Evolutionary conservation across 1,140 invertebrate species (phyloP), one percentile per base, ranked within the genome.

Genomic region (Plutomurus gul): DNA sequence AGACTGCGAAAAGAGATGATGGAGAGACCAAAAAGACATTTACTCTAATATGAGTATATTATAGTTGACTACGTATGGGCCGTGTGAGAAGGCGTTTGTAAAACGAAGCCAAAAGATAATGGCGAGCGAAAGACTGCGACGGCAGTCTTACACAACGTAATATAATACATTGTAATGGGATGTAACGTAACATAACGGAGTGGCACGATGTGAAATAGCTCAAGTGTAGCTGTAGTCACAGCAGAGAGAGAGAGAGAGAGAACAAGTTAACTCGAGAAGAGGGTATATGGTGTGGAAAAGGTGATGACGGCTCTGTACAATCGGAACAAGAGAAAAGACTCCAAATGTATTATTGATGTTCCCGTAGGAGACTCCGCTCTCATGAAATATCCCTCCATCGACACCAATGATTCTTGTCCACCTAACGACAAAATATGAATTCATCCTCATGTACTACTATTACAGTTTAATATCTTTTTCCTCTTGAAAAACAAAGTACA

Each of bases 231-330:
- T n/a, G n/a, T n/a, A n/a, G n/a, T n/a, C n/a, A n/a, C n/a, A n/a
- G n/a, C n/a, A n/a, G n/a, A n/a, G n/a, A n/a, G n/a, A n/a, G n/a
- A n/a, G n/a, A n/a, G 36, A 30, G 8, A 60, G 16, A n/a, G 16
- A n/a, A 30, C 7, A 6, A 36, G 51, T 65, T 13, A 36, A 10
- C 6, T 33, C 16, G 36, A 6, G 56, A 25, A 33, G 56, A 72
- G 18, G 70, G 70, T 20, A 39, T 75, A 75, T 75, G 73, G 47
- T 49, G 22, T 75, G 73, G 73, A 75, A 75, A 47, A 75, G 73
- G 73, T 75, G 73, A 75, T 75, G 73, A 75, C 49, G 73, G 18
- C 37, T 73, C 37, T 73, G 33, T 40, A 43, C 8, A 25, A 37
- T n/a, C 18, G 25, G 25, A 39, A 73, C 36, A 73, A 73, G 70